Percentiles rank a stretch among this genome's conserved stretches.
These are phyloP conservation scores for Chlamydotis undulata DNA, from an alignment of 2,113 vertebrate species.

Conservation along the genomic window DNA sequence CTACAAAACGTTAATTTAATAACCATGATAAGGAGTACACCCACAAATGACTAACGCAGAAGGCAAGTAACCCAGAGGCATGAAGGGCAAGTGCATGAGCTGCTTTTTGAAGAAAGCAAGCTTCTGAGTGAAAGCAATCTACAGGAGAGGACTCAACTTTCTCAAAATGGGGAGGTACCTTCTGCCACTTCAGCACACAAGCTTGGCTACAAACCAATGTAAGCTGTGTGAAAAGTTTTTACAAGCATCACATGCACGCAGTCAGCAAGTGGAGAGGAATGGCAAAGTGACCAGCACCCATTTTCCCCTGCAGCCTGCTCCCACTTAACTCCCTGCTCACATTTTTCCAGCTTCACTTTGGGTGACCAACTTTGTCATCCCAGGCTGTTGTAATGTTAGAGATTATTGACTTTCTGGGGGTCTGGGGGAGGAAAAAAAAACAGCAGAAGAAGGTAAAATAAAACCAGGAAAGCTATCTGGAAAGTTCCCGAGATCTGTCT, in stretches of 20 bases:
- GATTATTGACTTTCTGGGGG: neutral
- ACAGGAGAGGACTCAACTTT: neutral
- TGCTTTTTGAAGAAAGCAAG: neutral
- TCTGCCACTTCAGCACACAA: neutral
- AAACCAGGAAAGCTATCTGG: neutral
- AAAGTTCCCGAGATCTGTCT: neutral
- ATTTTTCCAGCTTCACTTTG: neutral
- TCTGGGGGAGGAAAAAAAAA: neutral
- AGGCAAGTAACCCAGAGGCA: neutral
- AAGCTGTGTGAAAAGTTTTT: neutral
- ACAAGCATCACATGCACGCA: rapidly evolving
- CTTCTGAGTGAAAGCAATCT: neutral
- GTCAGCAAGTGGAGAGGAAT: neutral
- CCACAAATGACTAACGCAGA: neutral
- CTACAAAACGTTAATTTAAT: rapidly evolving
- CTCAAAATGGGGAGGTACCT: neutral
- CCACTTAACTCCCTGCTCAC: neutral
- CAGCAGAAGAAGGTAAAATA: neutral
- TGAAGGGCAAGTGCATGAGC: rapidly evolving
- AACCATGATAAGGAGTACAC: neutral
- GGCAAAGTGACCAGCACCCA: neutral
- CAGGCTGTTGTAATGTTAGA: neutral
- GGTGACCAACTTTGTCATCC: neutral
- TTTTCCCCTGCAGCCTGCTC: neutral
- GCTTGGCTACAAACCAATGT: neutral